phyloP scores from a whole-genome alignment of 1,140 invertebrate genomes.

The Octopus bimaculoides region DNA sequence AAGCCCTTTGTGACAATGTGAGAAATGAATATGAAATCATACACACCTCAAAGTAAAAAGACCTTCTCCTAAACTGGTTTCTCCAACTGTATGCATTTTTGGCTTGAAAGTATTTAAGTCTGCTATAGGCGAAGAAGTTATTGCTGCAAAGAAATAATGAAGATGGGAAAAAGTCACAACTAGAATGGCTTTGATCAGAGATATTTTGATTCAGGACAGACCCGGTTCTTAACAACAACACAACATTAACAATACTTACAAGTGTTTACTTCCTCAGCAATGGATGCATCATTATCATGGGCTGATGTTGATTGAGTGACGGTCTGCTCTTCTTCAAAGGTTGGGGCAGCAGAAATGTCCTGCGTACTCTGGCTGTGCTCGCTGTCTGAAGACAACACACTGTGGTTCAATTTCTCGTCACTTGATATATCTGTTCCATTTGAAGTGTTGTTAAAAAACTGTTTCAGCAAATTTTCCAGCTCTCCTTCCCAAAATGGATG shows the following conservation, averaged over 20 bases:
- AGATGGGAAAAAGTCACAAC: too few relatives aligned
- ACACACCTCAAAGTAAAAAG: background rate
- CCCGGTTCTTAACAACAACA: too few relatives aligned
- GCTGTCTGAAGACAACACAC: conserved; percentile 27
- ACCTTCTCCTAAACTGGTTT: background rate
- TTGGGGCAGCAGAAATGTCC: conserved; percentile 32
- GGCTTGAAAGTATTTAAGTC: conserved; percentile 2
- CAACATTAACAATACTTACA: too few relatives aligned
- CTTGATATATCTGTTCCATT: too few relatives aligned
- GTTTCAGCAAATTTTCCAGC: conserved; percentile 36
- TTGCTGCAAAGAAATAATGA: too few relatives aligned
- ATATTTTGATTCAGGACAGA: too few relatives aligned
- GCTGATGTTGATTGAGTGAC: too few relatives aligned
- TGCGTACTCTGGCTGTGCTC: conserved; percentile 23
- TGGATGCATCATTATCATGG: too few relatives aligned
- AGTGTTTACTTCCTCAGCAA: too few relatives aligned
- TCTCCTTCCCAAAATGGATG: conserved; percentile 54
- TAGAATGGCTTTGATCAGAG: too few relatives aligned
- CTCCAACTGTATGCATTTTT: background rate
- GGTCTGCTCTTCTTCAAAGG: background rate
- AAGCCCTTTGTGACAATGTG: background rate
- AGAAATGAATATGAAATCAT: background rate
- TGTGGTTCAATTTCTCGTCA: conserved; percentile 38
- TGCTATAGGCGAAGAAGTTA: background rate
- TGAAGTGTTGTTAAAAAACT: too few relatives aligned